These are phyloP conservation scores for Eubucco bourcierii DNA, from an alignment of 2,113 vertebrate genomes.

Conservation along the genomic window DNA sequence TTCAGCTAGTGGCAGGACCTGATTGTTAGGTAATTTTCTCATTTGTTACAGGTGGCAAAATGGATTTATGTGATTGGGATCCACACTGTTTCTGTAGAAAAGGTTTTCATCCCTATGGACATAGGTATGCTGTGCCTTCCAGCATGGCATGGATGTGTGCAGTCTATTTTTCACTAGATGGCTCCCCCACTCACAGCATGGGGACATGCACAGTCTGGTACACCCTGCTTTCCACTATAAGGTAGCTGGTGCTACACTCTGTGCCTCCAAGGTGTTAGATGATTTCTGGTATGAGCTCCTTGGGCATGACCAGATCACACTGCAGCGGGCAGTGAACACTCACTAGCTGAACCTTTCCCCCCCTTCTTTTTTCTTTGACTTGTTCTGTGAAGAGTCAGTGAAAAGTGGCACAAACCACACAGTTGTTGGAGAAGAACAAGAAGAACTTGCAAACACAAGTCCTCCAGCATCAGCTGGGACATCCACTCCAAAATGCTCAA, in stretches of 20 bases:
- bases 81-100: neutral
- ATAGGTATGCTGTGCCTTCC: rapidly evolving
- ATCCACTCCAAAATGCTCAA: neutral
- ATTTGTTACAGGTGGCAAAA: neutral
- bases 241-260: no score
- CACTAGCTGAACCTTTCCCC: neutral
- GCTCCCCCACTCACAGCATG: neutral
- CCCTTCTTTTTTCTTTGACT: neutral
- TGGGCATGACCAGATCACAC: neutral
- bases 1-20: neutral
- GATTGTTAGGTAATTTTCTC: neutral
- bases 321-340: neutral
- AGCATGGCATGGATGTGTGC: neutral
- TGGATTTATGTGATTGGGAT: neutral
- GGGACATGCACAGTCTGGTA: no score
- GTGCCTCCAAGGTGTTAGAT: neutral
- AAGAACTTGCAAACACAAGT: neutral
- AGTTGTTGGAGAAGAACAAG: neutral
- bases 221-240: neutral
- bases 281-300: neutral
- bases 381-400: neutral
- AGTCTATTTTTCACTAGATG: neutral
- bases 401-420: neutral
- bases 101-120: neutral
- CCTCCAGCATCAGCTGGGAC: neutral